These are phyloP conservation scores for Antheraea assamensis DNA, from an alignment of 2,888 invertebrate species.

Conservation along the genomic window DNA sequence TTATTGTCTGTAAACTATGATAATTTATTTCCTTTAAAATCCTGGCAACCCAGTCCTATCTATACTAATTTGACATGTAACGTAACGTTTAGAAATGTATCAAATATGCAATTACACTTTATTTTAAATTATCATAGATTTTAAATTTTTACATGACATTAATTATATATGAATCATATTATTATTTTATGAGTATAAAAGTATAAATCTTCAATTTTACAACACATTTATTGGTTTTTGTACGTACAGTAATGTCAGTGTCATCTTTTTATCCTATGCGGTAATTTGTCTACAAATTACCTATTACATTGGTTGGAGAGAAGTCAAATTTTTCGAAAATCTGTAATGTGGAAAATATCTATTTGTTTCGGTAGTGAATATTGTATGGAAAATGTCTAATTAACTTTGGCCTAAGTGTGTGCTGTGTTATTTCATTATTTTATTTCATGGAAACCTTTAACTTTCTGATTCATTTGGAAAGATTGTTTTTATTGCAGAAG, in stretches of 20 bases:
- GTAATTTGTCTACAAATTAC: conserved; percentile 31
- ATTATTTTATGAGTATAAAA: not conserved
- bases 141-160: not conserved
- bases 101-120: not conserved
- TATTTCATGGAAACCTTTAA: conserved; percentile 23
- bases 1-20: not conserved
- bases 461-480: conserved; percentile 21
- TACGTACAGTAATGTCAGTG: conserved; percentile 32
- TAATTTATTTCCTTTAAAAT: not conserved
- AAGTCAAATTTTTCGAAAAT: conserved; percentile 44
- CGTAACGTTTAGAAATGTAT: not conserved
- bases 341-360: conserved; percentile 38
- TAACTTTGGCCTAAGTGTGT: conserved; percentile 33
- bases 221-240: not conserved
- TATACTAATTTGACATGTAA: not conserved
- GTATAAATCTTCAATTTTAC: not conserved
- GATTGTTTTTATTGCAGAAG: conserved; percentile 42
- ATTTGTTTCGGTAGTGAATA: conserved; percentile 22
- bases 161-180: not conserved
- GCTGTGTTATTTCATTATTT: conserved; percentile 31
- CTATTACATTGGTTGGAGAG: conserved; percentile 43
- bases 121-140: not conserved
- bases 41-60: not conserved
- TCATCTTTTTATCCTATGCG: conserved; percentile 35
- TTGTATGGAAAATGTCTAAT: conserved; percentile 25